Evolutionary conservation across 2,888 invertebrate genomes (phyloP).

Genomic region (Galeopsomyia nigrocyanea): DNA sequence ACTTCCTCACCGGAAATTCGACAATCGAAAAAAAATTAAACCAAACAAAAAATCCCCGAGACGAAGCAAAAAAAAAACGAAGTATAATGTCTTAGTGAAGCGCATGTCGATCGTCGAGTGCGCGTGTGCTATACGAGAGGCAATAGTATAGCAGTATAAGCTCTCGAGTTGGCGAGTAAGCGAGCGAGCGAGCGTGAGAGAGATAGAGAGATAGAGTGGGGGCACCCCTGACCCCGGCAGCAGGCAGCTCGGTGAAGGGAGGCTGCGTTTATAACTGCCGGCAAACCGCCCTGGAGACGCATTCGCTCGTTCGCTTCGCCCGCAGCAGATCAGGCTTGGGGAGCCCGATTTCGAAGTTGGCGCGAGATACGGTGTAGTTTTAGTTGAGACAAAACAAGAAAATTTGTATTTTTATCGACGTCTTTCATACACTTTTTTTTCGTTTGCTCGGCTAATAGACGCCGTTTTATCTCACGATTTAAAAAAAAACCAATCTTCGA

Average conservation of each 20-base stretch:
- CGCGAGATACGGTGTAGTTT: conserved; percentile 21
- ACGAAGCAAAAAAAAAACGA: too few species aligned
- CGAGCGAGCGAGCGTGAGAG: conserved; percentile 28
- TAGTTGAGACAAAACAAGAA: too few species aligned
- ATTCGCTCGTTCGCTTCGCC: conserved; percentile 68
- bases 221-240: conserved; percentile 67
- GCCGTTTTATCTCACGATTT: too few species aligned
- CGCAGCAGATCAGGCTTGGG: conserved; percentile 61
- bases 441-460: too few species aligned
- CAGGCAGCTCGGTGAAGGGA: conserved; percentile 66
- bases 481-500: conserved; percentile 16
- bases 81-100: too few species aligned
- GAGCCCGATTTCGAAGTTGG: conserved; percentile 52
- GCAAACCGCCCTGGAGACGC: conserved; percentile 67
- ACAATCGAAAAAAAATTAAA: too few species aligned
- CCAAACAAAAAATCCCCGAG: too few species aligned
- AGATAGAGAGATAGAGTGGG: conserved; percentile 62
- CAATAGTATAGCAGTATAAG: too few species aligned
- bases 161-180: not conserved
- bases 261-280: conserved; percentile 68
- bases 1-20: too few species aligned
- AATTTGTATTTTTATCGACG: too few species aligned
- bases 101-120: not conserved
- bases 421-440: too few species aligned
- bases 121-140: not conserved